These are phyloP conservation scores for Neria commutata DNA, from an alignment of 2,888 invertebrate genomes.

Conservation along the genomic window DNA sequence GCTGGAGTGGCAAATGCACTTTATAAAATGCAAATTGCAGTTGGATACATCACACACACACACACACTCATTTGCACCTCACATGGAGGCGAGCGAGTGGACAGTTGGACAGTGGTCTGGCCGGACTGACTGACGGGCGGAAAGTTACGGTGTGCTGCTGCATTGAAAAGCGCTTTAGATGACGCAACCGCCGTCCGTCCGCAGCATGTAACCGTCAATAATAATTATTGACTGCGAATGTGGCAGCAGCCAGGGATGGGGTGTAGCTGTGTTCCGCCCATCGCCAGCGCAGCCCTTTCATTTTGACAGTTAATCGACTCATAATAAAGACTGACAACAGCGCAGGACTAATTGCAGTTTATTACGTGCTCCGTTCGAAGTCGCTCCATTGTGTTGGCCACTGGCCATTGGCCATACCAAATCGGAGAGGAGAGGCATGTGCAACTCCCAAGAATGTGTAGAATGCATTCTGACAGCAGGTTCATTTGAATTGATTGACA, in stretches of 20 bases:
- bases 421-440: too few species aligned
- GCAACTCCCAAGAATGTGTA: too few species aligned
- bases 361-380: not conserved
- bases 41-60: slow-evolving; percentile 3
- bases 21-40: slow-evolving; percentile 8
- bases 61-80: too few species aligned
- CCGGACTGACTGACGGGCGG: not conserved
- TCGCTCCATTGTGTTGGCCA: not conserved
- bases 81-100: not conserved
- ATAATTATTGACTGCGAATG: slow-evolving; percentile 10
- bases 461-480: too few species aligned
- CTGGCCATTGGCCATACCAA: too few species aligned
- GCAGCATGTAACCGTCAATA: slow-evolving; percentile 15
- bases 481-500: too few species aligned
- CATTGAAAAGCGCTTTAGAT: not conserved
- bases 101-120: not conserved
- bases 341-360: slow-evolving; percentile 17
- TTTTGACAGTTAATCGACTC: slow-evolving; percentile 13
- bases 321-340: slow-evolving; percentile 12
- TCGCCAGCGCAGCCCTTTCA: not conserved
- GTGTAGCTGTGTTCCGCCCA: not conserved
- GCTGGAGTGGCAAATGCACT: not conserved
- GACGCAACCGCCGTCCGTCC: too few species aligned
- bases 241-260: too few species aligned
- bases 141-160: not conserved